Evolutionary conservation across 2,797 vertebrate species (phyloP), one percentile per base, ranked within the genome.

Genomic region (Oreochromis grahami): DNA sequence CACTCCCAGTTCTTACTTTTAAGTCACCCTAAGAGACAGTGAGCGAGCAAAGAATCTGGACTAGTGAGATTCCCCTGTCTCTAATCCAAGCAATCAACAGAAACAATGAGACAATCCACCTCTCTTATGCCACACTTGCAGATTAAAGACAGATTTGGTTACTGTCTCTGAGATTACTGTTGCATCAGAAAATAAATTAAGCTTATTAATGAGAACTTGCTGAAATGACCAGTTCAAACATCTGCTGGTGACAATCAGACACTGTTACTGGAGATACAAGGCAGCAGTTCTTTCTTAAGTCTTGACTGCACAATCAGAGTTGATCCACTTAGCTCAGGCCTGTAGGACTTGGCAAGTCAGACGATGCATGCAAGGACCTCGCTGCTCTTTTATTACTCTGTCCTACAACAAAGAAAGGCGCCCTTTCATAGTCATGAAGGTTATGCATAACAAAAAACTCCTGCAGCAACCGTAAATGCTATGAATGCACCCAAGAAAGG

Each of bases 121-220:
- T 74, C 83, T 87, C 84, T 81, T 86, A 56, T 55, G 56, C 70
- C 50, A 32, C 51, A 50, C 53, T 24, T 36, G n/a, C 56, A 84
- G 79, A 90, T 92, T 90, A 87, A 79, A 84, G 29, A 19, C 21
- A 24, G 91, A 87, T 94, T 84, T 80, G 76, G 88, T 95, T 95
- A 87, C 94, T 2, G 26, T 79, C 76, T 80, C 89, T 90, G 83
- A 87, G 89, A 85, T 77, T 8, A 87, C 63, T 80, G 78, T 76
- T 53, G 80, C 60, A 74, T 91, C 81, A 84, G 82, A 94, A 92
- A 92, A 90, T 76, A 91, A 63, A 93, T 92, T 78, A 88, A 65
- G 85, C 63, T 38, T 32, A 76, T 77, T 93, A 94, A 96, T 96
- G 86, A 95, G 85, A 87, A 93, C 92, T 89, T 93, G 96, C 79